Evolutionary conservation across 2,113 vertebrate genomes (phyloP), one percentile per base, ranked within the genome.

Genomic region (Corapipo altera): DNA sequence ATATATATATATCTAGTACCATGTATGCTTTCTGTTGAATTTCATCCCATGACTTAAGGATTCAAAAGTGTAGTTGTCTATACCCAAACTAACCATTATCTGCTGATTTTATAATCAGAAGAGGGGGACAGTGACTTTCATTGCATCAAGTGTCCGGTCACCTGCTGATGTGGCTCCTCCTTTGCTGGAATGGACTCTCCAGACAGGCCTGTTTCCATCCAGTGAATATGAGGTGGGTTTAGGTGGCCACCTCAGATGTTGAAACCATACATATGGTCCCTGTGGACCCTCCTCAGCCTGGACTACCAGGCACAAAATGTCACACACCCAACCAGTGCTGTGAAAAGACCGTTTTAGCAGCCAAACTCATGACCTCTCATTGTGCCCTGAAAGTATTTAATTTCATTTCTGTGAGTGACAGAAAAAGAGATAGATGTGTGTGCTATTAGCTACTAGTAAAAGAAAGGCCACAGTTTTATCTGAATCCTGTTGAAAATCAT

Each of bases 271-370:
- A 7, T 44, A 27, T 19, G 21, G 13, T 59, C 52, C 28, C 26
- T 17, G 17, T 51, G 37, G 52, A 67, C 17, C 5, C 13, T 14
- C 7, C 5, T n/a, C 37, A 75, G 8, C 28, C 23, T 69, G 18
- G 33, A 49, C n/a, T 11, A 70, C 9, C 23, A 61, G 57, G 52
- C 39, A 69, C 37, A 54, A 32, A 93, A 44, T n/a, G 8, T 70
- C 46, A 39, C 1, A 1, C 5, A 35, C 28, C 32, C 9, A 71
- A 18, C 12, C 23, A 1, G 0, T 44, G 28, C 62, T 67, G n/a
- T 89, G 46, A 74, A 46, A 54, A 80, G 24, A 52, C 15, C 0
- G 1, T 84, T 77, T 76, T 83, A 61, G 24, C 18, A 74, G 32
- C 43, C 70, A 72, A 65, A 9, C 43, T 70, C 88, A 35, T 59